Evolutionary conservation across 64 coral and sea anemone species (phyloP).

Genomic region (Montipora cactus): DNA sequence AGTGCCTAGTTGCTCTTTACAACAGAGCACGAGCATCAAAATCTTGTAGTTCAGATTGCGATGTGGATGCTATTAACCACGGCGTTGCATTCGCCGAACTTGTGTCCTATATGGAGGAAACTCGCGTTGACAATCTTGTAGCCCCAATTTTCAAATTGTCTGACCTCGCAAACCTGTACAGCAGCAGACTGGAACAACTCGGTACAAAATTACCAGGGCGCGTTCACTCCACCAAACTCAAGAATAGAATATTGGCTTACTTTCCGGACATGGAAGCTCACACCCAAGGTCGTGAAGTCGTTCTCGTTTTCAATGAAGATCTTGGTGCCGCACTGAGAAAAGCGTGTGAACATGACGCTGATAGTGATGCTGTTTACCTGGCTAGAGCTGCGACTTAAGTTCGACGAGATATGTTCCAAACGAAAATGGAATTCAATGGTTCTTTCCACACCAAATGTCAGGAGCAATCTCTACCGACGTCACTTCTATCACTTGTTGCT

Average conservation of each 20-base stretch:
- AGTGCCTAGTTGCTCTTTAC: conserved; percentile 63
- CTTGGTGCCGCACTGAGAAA: too few species aligned
- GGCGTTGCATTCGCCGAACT: too few species aligned
- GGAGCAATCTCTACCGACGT: too few species aligned
- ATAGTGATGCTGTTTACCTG: too few species aligned
- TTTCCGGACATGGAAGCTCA: conserved; percentile 62
- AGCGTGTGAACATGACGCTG: too few species aligned
- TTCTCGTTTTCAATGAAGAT: conserved; percentile 2
- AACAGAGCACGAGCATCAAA: conserved; percentile 48
- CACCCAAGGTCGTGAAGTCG: conserved; percentile 10
- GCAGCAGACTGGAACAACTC: conserved; percentile 44
- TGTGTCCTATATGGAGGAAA: too few species aligned
- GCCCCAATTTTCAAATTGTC: conserved; percentile 57
- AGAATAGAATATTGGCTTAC: conserved; percentile 51
- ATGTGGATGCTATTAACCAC: too few species aligned
- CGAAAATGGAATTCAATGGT: too few species aligned
- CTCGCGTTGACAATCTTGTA: not conserved
- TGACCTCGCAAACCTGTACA: conserved; percentile 45
- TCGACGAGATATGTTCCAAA: too few species aligned
- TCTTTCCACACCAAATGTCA: too few species aligned
- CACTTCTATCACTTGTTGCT: too few species aligned
- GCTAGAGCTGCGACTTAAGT: too few species aligned
- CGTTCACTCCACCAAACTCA: conserved; percentile 65
- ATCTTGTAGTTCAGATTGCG: not conserved
- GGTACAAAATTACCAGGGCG: not conserved